Base-by-base conservation (phyloP, 2,888 invertebrate species). In the Xanthia icteritia region DNA sequence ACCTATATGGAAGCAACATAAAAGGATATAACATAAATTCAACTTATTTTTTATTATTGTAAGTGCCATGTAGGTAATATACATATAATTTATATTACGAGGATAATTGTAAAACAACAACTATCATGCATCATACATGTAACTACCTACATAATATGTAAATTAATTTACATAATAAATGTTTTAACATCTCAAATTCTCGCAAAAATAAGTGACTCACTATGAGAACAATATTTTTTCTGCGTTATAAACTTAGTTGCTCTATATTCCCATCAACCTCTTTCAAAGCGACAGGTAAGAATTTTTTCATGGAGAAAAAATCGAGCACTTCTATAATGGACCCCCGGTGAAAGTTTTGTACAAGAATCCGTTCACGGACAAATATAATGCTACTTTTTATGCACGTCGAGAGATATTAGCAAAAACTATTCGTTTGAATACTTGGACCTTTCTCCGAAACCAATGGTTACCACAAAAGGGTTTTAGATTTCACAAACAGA, bases 401-500 rank as follows among this genome's bases (percentile, higher is more conserved):
- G 89, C 88, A 84, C 82, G 71, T 81, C 76, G 72, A 73, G 79
- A 90, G 86, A 90, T 90, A 86, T 89, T 88, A 23, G 91, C 90
- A 91, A 93, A 94, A 94, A 94, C 91, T 88, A 86, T 89, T 84
- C 83, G 90, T 89, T 90, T 77, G 92, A 92, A 93, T 93, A 92
- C 93, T 92, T 89, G 93, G 94, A 95, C 95, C 90, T 88, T 89
- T 89, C 89, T 89, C 86, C 86, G 87, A 88, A 82, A 76, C 80
- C 78, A 84, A 86, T 88, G 86, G 90, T 86, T 78, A 56, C 90
- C 91, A 95, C 95, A 96, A 96, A 96, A 94, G 96, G 96, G 96
- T 95, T 96, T 95, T 93, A 89, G 88, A 93, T 96, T 95, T 94
- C 95, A 94, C 92, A 92, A 92, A 93, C 94, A 94, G 93, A 94